Base-by-base conservation (phyloP, 2,113 vertebrate genomes). In the Dipodomys stephensi region DNA sequence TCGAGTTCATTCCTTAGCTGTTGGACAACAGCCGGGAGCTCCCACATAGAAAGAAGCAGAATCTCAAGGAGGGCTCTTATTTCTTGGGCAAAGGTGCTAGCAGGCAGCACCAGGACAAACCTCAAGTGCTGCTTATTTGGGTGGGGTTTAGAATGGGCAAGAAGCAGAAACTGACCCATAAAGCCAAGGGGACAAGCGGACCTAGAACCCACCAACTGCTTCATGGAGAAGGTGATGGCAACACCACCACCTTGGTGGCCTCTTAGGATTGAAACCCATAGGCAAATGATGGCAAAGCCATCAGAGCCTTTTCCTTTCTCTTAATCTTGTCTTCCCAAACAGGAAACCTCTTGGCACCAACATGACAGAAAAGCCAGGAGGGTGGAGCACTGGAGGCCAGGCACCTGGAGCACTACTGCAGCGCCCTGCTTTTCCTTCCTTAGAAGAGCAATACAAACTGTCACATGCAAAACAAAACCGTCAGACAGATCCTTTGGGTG, bases 401-500 rank as follows among this genome's bases (percentile, higher is more conserved):
- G 83, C 30, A 83, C 83, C 39, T 72, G 78, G 81, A 53, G 91
- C 91, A 87, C 60, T 13, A n/a, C 27, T 23, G 49, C 6, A 68
- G n/a, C 22, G 49, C 35, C 67, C 67, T 57, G 11, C 44, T 30
- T 67, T 64, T 69, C 65, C 77, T 67, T 88, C 88, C 82, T 94
- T 73, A 20, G 65, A 77, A 88, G 72, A 60, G n/a, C 79, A 35
- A 11, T 30, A 69, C 18, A 74, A 78, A 35, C 32, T 4, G 83
- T 22, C 89, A 82, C 22, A 93, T 96, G 97, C 96, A 60, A 91
- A 89, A 87, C 39, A 65, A 46, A 83, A 95, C 94, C 74, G 92
- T 89, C 92, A 94, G 94, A 92, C 87, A 83, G 6, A 97, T 96
- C 87, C 97, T 98, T 98, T 97, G 98, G 98, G 86, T 96, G 97